Evolutionary conservation across 1,140 invertebrate species (phyloP), one percentile per base, ranked within the genome.

Genomic region (Holotrichia oblita): DNA sequence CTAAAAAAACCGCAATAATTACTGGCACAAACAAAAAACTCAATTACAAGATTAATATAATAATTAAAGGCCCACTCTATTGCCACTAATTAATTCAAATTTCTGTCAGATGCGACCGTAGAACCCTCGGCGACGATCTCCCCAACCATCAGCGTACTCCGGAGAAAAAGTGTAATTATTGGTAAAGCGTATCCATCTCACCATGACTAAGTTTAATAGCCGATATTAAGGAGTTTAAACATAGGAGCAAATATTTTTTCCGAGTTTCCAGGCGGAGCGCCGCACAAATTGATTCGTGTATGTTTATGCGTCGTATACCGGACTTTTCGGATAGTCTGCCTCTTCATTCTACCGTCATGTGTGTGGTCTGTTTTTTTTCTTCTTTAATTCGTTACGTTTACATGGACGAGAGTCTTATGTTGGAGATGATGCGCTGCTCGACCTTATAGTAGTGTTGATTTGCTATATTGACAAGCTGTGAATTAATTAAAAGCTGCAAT

Each of bases 21-120:
- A 27, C 61, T 7, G 14, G 22, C 61, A 69, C 22, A 69, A 69
- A 69, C 61, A 69, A 69, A 69, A 69, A 69, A 69, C 61, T 69
- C 61, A 69, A 69, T 69, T 69, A 69, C 61, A 69, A 69, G 61
- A 69, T 69, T 69, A 69, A 69, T 69, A 69, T 69, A 69, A 69
- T 69, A 69, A 69, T 69, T 69, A 69, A 69, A 22, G 61, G 22
- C 17, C 6, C 22, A 69, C 22, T 34, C 61, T 8, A 20, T 69
- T 69, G 17, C 61, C 61, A 22, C 61, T 69, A 69, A 69, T 69
- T 69, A 69, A 69, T 69, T 69, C 61, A 69, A 69, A 69, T 69
- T 69, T 69, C 61, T 69, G 61, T 69, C 61, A 69, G 61, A 69
- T 27, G 61, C 61, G 22, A 9, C 22, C 20, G 61, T 22, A 27